These are phyloP conservation scores for Dioctria linearis DNA, from an alignment of 2,888 invertebrate species.

Conservation along the genomic window DNA sequence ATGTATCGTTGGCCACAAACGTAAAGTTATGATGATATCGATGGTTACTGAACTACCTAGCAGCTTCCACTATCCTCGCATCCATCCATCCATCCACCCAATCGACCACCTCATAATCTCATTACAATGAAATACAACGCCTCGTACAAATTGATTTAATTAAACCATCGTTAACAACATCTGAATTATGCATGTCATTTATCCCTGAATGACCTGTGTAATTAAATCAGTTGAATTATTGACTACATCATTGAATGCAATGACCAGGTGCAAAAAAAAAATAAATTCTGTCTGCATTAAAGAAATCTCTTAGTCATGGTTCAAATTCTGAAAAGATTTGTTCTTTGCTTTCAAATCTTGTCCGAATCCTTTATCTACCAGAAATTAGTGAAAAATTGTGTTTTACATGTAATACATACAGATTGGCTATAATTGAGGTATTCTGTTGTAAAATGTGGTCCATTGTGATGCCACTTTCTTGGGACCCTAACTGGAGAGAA, in stretches of 20 bases:
- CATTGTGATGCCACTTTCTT: too few species aligned
- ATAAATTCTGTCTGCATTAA: too few species aligned
- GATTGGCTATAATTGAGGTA: too few species aligned
- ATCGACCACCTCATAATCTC: neutral
- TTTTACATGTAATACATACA: too few species aligned
- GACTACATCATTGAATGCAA: conserved; percentile 45
- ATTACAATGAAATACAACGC: conserved; percentile 33
- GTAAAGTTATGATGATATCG: conserved; percentile 33
- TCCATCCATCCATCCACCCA: neutral
- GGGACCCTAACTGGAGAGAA: too few species aligned
- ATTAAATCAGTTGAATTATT: conserved; percentile 51
- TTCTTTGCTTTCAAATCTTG: too few species aligned
- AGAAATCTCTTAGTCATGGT: too few species aligned
- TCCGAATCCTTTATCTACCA: too few species aligned
- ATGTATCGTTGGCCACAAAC: conserved; percentile 16
- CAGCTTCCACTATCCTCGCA: neutral
- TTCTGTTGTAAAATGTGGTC: too few species aligned
- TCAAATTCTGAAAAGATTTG: too few species aligned
- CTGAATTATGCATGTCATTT: conserved; percentile 49
- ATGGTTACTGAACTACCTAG: neutral
- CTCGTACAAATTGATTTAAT: conserved; percentile 45
- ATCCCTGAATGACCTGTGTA: conserved; percentile 44
- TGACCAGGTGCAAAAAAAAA: conserved; percentile 5
- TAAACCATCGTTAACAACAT: conserved; percentile 51
- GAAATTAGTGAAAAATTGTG: too few species aligned